Base-by-base conservation (phyloP, 2,888 invertebrate species). In the Agelastica alni region DNA sequence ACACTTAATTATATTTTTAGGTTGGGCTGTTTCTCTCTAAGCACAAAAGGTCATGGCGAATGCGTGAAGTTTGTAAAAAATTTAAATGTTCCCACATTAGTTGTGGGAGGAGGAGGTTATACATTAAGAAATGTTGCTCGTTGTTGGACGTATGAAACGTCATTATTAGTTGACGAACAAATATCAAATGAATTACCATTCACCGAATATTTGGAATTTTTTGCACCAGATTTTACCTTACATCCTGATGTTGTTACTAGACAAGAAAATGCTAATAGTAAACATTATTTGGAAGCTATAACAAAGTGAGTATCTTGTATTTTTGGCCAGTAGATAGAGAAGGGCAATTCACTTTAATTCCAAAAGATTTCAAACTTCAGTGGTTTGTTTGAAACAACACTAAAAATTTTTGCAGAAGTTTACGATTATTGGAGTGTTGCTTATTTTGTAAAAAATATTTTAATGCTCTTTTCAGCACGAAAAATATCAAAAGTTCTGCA, bases 81-180 rank as follows among this genome's bases (percentile, higher is more conserved):
- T 56, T 79, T 96, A 10, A 93, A 93, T 71, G 85, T 98, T 4
- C 99, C 99, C 0, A 86, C 96, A 4, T 78, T 77, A 39, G 76
- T 77, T 0, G 76, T 77, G 0, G 88, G 87, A 14, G 82, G 89
- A 5, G 89, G 89, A 0, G 77, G 88, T 1, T 99, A 98, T 75
- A 99, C 97, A 0, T 79, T 97, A 16, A 82, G 96, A 18, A 99
- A 99, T 75, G 98, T 99, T 0, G 98, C 99, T 0, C 83, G 99
- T 3, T 98, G 97, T 75, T 99, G 99, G 99, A 96, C 98, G 0
- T 96, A 96, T 69, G 99, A 99, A 78, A 99, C 99, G 0, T 93
- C 97, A 0, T 78, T 99, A 0, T 78, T 98, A 1, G 86, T 97
- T 0, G 96, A 96, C 70, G 94, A 96, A 70, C 87, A 86, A 56